Conservation (phyloP, 2,797 vertebrate genomes). For the Enteromius treurensis region DNA sequence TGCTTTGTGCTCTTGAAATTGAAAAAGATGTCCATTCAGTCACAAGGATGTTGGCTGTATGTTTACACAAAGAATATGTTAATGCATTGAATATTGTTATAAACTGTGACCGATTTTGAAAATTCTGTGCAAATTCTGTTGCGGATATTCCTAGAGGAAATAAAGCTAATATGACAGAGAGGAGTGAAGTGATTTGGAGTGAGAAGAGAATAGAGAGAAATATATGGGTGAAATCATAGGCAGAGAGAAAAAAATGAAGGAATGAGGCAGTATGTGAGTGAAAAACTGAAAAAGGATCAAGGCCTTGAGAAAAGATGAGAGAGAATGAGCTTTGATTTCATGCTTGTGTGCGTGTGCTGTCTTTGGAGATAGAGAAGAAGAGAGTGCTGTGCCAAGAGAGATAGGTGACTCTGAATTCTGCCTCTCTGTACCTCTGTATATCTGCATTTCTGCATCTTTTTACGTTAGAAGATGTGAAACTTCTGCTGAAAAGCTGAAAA, state of each 20-base stretch:
- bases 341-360: constrained; percentile 39
- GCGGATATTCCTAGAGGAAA: constrained; percentile 2
- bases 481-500: constrained; percentile 11
- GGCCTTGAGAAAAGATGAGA: constrained; percentile 49
- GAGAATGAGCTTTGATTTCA: constrained; percentile 58
- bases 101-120: not conserved
- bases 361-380: constrained; percentile 56
- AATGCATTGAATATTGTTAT: not conserved
- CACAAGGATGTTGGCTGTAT: not conserved
- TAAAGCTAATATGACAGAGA: constrained; percentile 14
- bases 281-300: constrained; percentile 54
- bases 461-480: constrained; percentile 1
- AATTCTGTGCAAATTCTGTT: constrained; percentile 20
- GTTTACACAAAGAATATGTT: not conserved
- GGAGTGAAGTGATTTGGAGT: not conserved
- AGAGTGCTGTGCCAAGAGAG: constrained; percentile 45
- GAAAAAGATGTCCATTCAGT: not conserved
- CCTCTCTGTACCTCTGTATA: not conserved
- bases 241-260: not conserved
- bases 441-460: not conserved
- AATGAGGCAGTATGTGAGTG: constrained; percentile 43
- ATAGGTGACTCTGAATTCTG: constrained; percentile 37
- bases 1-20: constrained; percentile 7
- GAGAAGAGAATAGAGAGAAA: not conserved
- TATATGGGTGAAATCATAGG: not conserved